Conservation (phyloP, 2,797 vertebrate species). For the Lacerta agilis region DNA sequence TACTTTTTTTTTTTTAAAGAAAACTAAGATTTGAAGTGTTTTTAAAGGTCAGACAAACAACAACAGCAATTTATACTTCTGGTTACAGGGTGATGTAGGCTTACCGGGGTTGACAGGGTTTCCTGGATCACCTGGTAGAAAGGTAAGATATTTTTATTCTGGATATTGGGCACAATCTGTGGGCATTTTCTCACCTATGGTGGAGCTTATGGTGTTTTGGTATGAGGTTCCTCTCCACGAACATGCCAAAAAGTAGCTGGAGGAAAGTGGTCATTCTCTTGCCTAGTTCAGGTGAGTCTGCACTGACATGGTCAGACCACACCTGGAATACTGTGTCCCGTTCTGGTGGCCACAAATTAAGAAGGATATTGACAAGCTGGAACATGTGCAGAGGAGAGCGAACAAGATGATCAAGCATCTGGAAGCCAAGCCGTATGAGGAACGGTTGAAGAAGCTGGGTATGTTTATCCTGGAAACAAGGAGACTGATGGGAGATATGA, state of each 20-base stretch:
- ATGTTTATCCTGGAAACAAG: no score
- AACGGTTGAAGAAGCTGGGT: no score
- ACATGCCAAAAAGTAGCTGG: neutral
- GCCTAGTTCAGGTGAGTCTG: neutral
- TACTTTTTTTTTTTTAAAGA: neutral
- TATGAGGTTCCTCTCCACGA: no score
- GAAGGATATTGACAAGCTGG: no score
- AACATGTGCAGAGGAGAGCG: no score
- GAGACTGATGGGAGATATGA: no score
- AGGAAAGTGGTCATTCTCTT: neutral
- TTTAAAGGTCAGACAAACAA: neutral
- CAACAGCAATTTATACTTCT: neutral
- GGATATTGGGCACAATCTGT: neutral
- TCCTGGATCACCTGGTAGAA: conserved; percentile 87
- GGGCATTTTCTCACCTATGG: neutral
- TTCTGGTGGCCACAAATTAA: no score
- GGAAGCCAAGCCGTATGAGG: no score
- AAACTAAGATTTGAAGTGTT: neutral
- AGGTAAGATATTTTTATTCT: conserved; percentile 79
- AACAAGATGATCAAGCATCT: no score
- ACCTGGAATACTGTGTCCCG: no score
- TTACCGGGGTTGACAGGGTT: conserved; percentile 87
- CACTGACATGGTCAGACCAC: no score
- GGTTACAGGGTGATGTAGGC: conserved; percentile 88
- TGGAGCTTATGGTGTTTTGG: neutral